Evolutionary conservation across 2,797 vertebrate species (phyloP), one percentile per base, ranked within the genome.

Genomic region (Antrozous pallidus): DNA sequence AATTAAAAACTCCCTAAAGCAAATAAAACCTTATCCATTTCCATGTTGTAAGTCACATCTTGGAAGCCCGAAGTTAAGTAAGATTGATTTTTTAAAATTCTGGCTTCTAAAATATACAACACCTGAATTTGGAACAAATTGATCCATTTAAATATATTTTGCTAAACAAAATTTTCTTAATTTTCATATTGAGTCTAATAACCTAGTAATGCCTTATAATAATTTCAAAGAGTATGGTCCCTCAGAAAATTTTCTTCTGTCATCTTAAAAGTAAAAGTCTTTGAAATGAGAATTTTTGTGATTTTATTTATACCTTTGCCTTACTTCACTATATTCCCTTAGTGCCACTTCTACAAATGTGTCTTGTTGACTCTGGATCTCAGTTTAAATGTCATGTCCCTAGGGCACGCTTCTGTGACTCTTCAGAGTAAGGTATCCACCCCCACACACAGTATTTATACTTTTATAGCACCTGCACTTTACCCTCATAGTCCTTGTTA

Each of bases 1-100:
- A 81, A 91, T 51, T 69, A 42, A 94, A 84, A 90, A 49, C n/a
- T 36, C 45, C 77, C 71, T 69, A 88, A 85, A 56, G 90, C 70
- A 96, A 95, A 93, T 65, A 95, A 89, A 81, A 92, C 93, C 14
- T 26, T 79, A 69, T 71, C 73, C 65, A 58, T 70, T 82, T 49
- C 33, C 51, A 93, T 6, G 26, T 65, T 56, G 51, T 31, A 56
- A 61, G 40, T 47, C 38, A 74, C 17, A 45, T 33, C 61, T 75
- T 17, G 45, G 63, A 84, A 90, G 6, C 12, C 70, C 31, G 8
- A 63, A 31, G 26, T 56, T 95, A 28, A 26, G 28, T 28, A 63
- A 74, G 67, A 56, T 47, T 22, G 11, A 61, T 61, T 81, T 93
- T 51, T 79, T 3, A 2, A n/a, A 88, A 74, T 58, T 90, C 58